phyloP scores from a whole-genome alignment of 35 echinoderm and acorn worm species.

The Stichopus chloronotus region DNA sequence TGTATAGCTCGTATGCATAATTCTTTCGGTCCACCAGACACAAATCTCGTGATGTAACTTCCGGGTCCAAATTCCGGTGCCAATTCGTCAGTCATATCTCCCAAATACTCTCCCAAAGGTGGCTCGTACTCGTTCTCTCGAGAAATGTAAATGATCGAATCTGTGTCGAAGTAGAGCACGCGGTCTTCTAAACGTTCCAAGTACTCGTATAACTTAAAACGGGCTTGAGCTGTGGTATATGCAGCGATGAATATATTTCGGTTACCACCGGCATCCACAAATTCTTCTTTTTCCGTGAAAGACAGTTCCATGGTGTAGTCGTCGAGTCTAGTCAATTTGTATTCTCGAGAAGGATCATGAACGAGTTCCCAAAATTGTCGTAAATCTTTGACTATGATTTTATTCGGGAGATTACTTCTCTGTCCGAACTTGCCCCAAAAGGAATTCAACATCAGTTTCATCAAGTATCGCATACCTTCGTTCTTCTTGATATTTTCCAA shows the following conservation, averaged over 20 bases:
- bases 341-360: not conserved
- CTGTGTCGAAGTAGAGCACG: constrained; percentile 36
- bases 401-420: not conserved
- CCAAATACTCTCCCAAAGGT: constrained; percentile 19
- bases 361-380: not conserved
- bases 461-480: constrained; percentile 1
- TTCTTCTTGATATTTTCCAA: constrained; percentile 22
- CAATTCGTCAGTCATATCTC: constrained; percentile 42
- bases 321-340: not conserved
- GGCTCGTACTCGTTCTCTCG: not conserved
- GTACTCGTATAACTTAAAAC: constrained; percentile 25
- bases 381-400: not conserved
- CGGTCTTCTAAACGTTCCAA: constrained; percentile 31
- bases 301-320: constrained; percentile 4
- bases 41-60: constrained; percentile 18
- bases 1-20: constrained; percentile 37
- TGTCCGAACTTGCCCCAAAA: constrained; percentile 63
- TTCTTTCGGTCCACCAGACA: constrained; percentile 49
- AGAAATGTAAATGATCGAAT: constrained; percentile 19
- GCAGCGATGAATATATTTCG: constrained; percentile 7
- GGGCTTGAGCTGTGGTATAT: constrained; percentile 11
- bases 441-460: constrained; percentile 47
- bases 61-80: not conserved
- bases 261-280: not conserved
- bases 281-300: not conserved